A percentile compares a stretch with the other conserved stretches of the same genome.
phyloP scores from a whole-genome alignment of 1,140 invertebrate species.

The Rhizoglyphus robini region DNA sequence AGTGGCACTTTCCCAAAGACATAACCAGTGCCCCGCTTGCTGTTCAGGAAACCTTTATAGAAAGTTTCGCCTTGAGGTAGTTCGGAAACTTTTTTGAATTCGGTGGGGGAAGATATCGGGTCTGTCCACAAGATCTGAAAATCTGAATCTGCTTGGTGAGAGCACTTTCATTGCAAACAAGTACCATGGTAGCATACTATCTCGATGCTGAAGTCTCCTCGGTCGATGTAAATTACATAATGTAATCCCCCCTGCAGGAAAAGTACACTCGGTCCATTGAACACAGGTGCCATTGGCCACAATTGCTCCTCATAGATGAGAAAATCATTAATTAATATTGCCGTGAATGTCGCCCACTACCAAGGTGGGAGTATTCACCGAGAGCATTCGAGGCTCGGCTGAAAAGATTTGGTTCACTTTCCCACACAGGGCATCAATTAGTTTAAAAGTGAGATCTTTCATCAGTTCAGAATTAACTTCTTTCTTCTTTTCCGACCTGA shows the following conservation, averaged over 20 bases:
- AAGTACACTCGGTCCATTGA: conserved; percentile 44
- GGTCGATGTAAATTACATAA: conserved; percentile 53
- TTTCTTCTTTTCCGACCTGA: not conserved
- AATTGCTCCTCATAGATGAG: conserved; percentile 46
- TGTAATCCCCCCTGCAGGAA: conserved; percentile 55
- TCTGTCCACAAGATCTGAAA: conserved; percentile 58
- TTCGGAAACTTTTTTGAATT: conserved; percentile 6
- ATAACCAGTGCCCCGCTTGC: conserved; percentile 50
- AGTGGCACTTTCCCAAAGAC: conserved; percentile 52
- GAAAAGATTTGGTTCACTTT: conserved; percentile 29
- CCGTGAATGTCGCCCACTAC: conserved; percentile 45
- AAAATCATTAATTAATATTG: conserved; percentile 44
- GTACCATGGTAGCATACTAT: conserved; percentile 35
- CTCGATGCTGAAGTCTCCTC: conserved; percentile 46
- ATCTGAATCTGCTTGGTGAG: conserved; percentile 49
- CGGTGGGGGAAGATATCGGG: conserved; percentile 37
- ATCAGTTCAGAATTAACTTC: not conserved
- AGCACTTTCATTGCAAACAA: conserved; percentile 49
- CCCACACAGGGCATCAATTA: conserved; percentile 26
- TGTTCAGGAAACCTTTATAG: conserved; percentile 39
- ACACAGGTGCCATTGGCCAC: conserved; percentile 43
- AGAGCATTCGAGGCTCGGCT: conserved; percentile 30
- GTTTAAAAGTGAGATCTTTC: not conserved
- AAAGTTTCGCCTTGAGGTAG: not conserved
- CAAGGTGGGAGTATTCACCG: conserved; percentile 40